These are phyloP conservation scores for Lasioglossum lativentre DNA, from an alignment of 2,888 invertebrate species.

Conservation along the genomic window DNA sequence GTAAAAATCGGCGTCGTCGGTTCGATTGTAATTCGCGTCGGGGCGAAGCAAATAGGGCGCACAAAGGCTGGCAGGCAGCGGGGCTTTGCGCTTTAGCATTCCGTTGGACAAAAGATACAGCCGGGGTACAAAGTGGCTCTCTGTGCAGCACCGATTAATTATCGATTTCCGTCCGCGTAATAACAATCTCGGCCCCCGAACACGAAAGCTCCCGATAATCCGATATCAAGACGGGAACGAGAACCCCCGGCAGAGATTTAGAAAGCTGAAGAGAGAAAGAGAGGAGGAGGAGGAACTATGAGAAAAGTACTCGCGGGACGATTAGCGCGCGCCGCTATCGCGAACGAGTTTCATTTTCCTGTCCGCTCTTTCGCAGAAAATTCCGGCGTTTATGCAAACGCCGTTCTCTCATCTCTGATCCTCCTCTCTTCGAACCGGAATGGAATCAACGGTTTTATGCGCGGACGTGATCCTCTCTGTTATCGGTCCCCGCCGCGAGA, in stretches of 20 bases:
- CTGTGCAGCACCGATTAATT: conserved; percentile 45
- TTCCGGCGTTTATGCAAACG: conserved; percentile 19
- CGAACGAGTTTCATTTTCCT: conserved; percentile 27
- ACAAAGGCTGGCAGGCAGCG: neutral
- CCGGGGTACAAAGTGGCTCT: neutral
- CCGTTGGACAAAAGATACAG: neutral
- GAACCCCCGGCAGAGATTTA: neutral
- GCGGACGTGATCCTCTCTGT: conserved; percentile 8
- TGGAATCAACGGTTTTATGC: conserved; percentile 28
- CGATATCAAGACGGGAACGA: conserved; percentile 4
- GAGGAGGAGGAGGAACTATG: neutral
- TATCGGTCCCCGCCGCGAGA: neutral
- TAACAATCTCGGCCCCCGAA: conserved; percentile 51
- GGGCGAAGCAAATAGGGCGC: neutral
- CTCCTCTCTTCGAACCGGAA: neutral
- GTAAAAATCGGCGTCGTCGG: neutral
- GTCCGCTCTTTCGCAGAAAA: conserved; percentile 11
- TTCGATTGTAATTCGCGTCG: neutral
- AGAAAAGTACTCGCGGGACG: conserved; percentile 1
- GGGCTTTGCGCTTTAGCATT: neutral
- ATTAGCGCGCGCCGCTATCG: conserved; percentile 5
- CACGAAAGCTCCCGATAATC: conserved; percentile 48
- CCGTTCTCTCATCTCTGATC: neutral
- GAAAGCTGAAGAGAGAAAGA: neutral
- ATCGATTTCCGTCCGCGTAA: conserved; percentile 50